These are phyloP conservation scores for Bungarus multicinctus DNA, from an alignment of 2,113 vertebrate genomes.

Conservation along the genomic window DNA sequence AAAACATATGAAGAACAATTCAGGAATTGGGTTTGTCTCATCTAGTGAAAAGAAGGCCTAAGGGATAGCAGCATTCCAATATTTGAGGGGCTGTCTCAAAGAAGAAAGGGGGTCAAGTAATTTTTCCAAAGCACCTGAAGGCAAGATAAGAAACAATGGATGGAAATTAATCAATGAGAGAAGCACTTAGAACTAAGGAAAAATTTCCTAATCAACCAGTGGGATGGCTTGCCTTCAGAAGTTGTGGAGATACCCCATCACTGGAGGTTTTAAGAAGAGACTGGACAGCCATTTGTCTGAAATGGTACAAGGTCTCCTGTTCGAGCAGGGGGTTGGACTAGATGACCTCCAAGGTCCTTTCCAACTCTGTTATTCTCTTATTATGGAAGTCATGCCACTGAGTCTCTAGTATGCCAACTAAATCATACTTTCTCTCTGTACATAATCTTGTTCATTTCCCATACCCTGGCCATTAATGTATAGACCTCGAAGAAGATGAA, in stretches of 20 bases:
- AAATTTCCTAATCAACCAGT: not conserved
- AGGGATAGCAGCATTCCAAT: not conserved
- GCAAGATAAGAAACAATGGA: not conserved
- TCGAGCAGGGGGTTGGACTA: not conserved
- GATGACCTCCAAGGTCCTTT: not conserved
- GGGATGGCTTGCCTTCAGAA: not conserved
- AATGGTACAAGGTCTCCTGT: not conserved
- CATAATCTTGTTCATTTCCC: not conserved
- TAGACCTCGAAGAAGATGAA: not conserved
- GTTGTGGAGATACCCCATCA: not conserved
- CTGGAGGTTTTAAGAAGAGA: not conserved
- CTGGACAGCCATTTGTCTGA: not conserved
- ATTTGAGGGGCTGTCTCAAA: not conserved
- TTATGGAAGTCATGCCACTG: not conserved
- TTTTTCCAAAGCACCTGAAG: not conserved
- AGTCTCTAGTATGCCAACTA: not conserved
- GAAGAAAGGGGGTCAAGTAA: not conserved
- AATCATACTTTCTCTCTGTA: not conserved
- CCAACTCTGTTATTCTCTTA: not conserved
- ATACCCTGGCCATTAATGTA: not conserved
- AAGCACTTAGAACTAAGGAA: not conserved
- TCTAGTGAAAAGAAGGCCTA: not conserved
- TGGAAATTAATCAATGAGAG: not conserved
- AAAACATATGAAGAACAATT: not conserved
- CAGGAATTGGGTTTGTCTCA: not conserved